These are phyloP conservation scores for Psittacara wagleri DNA, from an alignment of 2,113 vertebrate species.

Conservation along the genomic window DNA sequence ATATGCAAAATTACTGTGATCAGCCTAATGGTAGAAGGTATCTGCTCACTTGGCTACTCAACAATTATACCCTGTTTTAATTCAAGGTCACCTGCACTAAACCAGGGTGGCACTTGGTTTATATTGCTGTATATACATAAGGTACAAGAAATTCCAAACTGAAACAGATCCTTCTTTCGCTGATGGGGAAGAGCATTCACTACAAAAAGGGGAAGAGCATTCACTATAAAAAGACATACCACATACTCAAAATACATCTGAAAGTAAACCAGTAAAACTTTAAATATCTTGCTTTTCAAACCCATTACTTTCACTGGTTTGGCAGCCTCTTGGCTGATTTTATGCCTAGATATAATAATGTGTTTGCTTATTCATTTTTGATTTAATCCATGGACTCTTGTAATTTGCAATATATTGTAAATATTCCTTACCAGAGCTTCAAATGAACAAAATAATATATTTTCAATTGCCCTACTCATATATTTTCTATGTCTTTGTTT, in stretches of 20 bases:
- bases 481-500: not conserved
- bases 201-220: not conserved
- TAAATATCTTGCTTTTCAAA: slow-evolving; percentile 5
- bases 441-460: not conserved
- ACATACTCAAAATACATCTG: not conserved
- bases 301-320: slow-evolving; percentile 9
- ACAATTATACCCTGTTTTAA: slow-evolving; percentile 22
- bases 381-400: not conserved
- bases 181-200: not conserved
- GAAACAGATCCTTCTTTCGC: not conserved
- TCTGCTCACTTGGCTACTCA: not conserved
- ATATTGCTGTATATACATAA: not conserved
- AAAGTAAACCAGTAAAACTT: slow-evolving; percentile 5
- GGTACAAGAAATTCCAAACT: not conserved
- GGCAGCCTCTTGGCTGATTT: not conserved
- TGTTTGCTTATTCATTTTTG: not conserved
- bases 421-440: not conserved
- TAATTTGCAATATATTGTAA: not conserved
- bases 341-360: not conserved
- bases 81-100: not conserved
- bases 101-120: not conserved
- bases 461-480: not conserved
- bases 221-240: slow-evolving; percentile 5
- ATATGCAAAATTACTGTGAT: not conserved
- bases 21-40: not conserved